These are phyloP conservation scores for Shargacucullia verbasci DNA, from an alignment of 2,888 invertebrate genomes.

Conservation along the genomic window DNA sequence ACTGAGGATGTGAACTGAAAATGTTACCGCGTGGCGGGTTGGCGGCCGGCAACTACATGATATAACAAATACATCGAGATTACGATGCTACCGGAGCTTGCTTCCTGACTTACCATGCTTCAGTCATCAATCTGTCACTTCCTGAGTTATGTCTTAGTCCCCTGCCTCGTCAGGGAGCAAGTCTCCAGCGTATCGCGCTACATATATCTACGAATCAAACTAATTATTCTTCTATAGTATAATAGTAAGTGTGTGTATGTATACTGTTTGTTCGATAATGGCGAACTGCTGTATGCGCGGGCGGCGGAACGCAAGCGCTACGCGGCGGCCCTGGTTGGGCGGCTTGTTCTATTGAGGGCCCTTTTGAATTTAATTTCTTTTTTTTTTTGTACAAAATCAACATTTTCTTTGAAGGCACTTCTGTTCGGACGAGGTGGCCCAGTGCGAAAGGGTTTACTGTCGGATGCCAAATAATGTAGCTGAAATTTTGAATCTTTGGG, in stretches of 20 bases:
- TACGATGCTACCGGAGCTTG: constrained; percentile 66
- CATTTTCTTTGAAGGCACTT: constrained; percentile 95
- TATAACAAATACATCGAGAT: constrained; percentile 89
- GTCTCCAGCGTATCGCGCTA: constrained; percentile 74
- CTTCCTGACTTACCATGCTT: constrained; percentile 45
- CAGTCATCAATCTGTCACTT: constrained; percentile 15
- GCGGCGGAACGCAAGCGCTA: constrained; percentile 73
- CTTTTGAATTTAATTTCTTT: constrained; percentile 91
- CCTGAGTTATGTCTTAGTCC: constrained; percentile 2
- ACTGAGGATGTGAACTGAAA: constrained; percentile 84
- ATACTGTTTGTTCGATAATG: constrained; percentile 79
- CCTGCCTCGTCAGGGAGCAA: constrained; percentile 57
- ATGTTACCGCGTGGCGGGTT: constrained; percentile 75
- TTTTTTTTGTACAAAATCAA: constrained; percentile 94
- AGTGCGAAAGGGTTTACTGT: constrained; percentile 91
- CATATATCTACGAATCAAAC: constrained; percentile 88
- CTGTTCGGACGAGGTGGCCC: constrained; percentile 98
- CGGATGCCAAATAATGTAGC: constrained; percentile 67
- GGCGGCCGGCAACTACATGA: constrained; percentile 84
- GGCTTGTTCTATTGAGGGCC: constrained; percentile 96
- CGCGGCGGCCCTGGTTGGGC: constrained; percentile 90
- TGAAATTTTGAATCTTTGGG: constrained; percentile 62
- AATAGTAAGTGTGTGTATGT: constrained; percentile 87
- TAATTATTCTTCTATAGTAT: constrained; percentile 89
- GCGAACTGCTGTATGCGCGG: constrained; percentile 75